Evolutionary conservation across 2,888 invertebrate genomes (phyloP), one percentile per base, ranked within the genome.

Genomic region (Agrotis ipsilon): DNA sequence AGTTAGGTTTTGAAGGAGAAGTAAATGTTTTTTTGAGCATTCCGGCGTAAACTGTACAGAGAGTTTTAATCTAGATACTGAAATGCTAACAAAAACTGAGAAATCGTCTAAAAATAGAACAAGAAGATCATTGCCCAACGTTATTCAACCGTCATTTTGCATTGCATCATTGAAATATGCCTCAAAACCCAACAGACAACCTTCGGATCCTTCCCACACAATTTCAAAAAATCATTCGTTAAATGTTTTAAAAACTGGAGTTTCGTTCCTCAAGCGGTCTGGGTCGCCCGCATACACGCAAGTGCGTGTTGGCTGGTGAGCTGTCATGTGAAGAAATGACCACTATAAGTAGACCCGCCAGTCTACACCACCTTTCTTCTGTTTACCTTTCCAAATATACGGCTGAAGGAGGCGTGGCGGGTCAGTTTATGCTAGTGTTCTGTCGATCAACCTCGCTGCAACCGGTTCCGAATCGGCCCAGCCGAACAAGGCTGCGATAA

Each of bases 401-500:
- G 19, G 45, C 46, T 67, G 46, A 59, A 58, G 68, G 77, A 70
- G 78, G 80, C 72, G 82, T 80, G 78, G 82, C 63, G 64, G 89
- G 61, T 80, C 89, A 83, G 55, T 46, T 81, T 83, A 84, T 32
- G 78, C 64, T 80, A 91, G 93, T 81, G 72, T 80, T 58, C 71
- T 70, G 68, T 69, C 72, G 82, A 82, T 79, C 91, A 92, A 88
- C 88, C 90, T 91, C 89, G 87, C 61, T 85, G 84, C 92, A 91
- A 95, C 95, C 95, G 94, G 96, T 95, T 95, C 91, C 88, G 83
- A 86, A 84, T 85, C 83, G 81, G 85, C 84, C 90, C 86, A 88
- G 84, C 88, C 82, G 77, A 85, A 87, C 92, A 89, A 90, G 90
- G 87, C 87, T 88, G 86, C 87, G 92, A 92, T 94, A 92, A 90